Evolutionary conservation across 2,113 vertebrate species (phyloP).

Genomic region (Phoxinus phoxinus): DNA sequence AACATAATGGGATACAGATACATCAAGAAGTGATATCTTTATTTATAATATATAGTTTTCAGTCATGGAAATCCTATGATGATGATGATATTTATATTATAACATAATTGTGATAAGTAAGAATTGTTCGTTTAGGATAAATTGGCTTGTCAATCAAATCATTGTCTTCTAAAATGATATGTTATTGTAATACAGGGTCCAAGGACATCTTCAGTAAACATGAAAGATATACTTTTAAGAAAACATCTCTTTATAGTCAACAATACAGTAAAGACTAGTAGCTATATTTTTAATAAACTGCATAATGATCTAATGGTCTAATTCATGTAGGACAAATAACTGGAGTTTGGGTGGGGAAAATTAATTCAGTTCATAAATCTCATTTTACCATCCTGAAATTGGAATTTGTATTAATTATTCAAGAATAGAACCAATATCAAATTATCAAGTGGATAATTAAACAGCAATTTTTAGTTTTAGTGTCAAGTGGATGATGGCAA

Average conservation of each 20-base stretch:
- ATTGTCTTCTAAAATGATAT: neutral
- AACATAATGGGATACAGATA: neutral
- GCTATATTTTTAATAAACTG: neutral
- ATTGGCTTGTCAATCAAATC: slow-evolving; percentile 6
- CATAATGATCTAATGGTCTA: neutral
- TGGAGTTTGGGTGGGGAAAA: neutral
- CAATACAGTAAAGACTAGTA: neutral
- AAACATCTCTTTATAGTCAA: neutral
- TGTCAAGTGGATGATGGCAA: neutral
- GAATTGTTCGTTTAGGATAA: neutral
- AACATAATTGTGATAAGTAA: neutral
- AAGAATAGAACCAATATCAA: neutral
- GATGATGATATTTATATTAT: neutral
- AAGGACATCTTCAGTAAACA: neutral
- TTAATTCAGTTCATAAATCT: neutral
- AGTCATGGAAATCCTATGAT: neutral
- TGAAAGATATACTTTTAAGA: neutral
- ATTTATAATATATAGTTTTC: neutral
- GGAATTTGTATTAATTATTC: neutral
- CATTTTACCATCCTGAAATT: neutral
- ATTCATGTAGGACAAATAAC: neutral
- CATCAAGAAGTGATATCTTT: neutral
- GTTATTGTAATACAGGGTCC: neutral
- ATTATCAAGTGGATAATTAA: neutral
- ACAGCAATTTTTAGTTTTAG: neutral